A percentile compares a stretch with the other conserved stretches of the same genome.
Evolutionary conservation across 2,888 invertebrate genomes (phyloP).

Genomic region (Achlya flavicornis): DNA sequence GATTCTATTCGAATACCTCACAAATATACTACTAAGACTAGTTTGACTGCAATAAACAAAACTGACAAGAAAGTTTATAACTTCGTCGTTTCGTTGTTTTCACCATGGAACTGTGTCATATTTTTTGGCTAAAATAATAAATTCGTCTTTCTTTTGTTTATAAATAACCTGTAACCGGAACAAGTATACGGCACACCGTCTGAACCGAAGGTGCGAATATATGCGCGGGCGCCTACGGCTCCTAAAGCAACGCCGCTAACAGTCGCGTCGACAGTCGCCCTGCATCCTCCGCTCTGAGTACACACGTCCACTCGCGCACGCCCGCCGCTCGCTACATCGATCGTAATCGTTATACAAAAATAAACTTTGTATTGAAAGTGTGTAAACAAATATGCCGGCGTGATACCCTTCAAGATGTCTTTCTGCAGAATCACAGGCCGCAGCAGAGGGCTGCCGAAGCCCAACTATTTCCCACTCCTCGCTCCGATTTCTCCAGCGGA

Average conservation of each 20-base stretch:
- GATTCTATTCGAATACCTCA: constrained; percentile 27
- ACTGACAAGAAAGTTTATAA: constrained; percentile 34
- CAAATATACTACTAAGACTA: constrained; percentile 29
- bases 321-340: constrained; percentile 47
- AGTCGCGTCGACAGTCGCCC: constrained; percentile 64
- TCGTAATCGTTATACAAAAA: constrained; percentile 48
- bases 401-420: constrained; percentile 81
- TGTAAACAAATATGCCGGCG: constrained; percentile 75
- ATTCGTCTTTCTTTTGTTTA: constrained; percentile 78
- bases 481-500: constrained; percentile 93
- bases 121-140: constrained; percentile 69
- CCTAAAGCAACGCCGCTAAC: constrained; percentile 31
- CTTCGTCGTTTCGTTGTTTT: constrained; percentile 54
- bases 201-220: constrained; percentile 75
- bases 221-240: constrained; percentile 57
- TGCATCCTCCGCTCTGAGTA: constrained; percentile 59
- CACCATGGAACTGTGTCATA: constrained; percentile 74
- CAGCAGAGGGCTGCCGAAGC: constrained; percentile 90
- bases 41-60: constrained; percentile 21
- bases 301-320: constrained; percentile 59
- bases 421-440: constrained; percentile 92
- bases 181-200: constrained; percentile 78
- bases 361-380: constrained; percentile 34
- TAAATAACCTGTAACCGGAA: constrained; percentile 81
- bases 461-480: constrained; percentile 91